Percentiles rank a stretch among this genome's conserved stretches.
phyloP scores from a whole-genome alignment of 2,113 vertebrate genomes.

The Podarcis cretensis region DNA sequence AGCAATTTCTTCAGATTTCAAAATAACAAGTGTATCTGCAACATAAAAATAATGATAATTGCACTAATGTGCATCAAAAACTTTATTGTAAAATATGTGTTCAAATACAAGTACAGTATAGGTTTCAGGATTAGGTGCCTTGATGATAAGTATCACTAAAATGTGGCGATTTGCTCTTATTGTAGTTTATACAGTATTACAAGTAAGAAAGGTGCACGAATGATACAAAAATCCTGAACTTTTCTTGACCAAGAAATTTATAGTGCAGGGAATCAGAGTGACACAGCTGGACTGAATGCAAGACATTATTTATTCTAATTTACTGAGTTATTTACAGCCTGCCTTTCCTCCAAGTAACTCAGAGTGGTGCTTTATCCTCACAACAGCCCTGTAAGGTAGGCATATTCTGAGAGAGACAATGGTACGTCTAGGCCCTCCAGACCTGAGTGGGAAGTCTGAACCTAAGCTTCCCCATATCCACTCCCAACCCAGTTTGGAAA shows the following conservation, averaged over 20 bases:
- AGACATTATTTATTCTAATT: background rate
- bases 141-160: background rate
- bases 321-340: background rate
- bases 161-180: background rate
- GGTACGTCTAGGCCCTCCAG: background rate
- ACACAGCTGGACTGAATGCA: background rate
- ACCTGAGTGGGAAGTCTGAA: background rate
- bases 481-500: background rate
- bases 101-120: background rate
- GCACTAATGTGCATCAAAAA: background rate
- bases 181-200: background rate
- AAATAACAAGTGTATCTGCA: background rate
- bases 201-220: constrained; percentile 1
- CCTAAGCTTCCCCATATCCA: background rate
- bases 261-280: background rate
- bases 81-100: background rate
- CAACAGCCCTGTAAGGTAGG: background rate
- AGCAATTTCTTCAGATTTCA: background rate
- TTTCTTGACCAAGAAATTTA: background rate
- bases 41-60: background rate
- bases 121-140: background rate
- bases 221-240: background rate
- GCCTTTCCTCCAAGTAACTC: background rate
- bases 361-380: background rate
- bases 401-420: background rate